Percentiles rank a stretch among this genome's conserved stretches.
These are phyloP conservation scores for Meles meles DNA, from an alignment of 2,113 vertebrate species.

Conservation along the genomic window DNA sequence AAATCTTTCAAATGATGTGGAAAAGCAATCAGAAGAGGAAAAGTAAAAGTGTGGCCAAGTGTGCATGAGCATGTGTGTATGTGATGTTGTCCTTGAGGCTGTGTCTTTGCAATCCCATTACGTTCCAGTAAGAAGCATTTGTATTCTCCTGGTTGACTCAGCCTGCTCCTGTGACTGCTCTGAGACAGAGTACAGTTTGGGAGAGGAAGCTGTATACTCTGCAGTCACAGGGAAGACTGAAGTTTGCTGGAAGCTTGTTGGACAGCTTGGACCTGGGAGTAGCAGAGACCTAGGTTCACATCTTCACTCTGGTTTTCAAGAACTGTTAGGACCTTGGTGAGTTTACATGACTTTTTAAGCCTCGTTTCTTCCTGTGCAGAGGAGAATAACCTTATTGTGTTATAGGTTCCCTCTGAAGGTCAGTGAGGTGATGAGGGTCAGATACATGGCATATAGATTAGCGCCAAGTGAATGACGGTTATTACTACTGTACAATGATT, in stretches of 20 bases:
- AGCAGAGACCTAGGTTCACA: not conserved
- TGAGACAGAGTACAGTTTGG: not conserved
- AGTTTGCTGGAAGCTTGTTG: not conserved
- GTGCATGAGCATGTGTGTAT: not conserved
- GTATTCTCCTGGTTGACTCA: constrained; percentile 57
- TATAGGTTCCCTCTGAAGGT: not conserved
- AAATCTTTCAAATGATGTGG: not conserved
- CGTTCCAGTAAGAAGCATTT: constrained; percentile 42
- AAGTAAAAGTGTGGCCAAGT: not conserved
- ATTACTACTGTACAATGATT: not conserved
- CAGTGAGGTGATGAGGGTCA: not conserved
- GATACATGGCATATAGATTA: not conserved
- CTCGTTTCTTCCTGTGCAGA: not conserved
- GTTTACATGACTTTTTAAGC: not conserved
- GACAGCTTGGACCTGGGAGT: not conserved
- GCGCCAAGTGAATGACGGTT: not conserved
- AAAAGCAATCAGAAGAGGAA: constrained; percentile 29
- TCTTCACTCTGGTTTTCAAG: not conserved
- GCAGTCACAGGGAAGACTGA: constrained; percentile 30
- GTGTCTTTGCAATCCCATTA: constrained; percentile 1
- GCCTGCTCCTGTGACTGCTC: constrained; percentile 9
- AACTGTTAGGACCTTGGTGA: not conserved
- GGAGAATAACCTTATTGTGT: not conserved
- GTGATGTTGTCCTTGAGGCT: constrained; percentile 5
- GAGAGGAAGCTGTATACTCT: not conserved